Conservation (phyloP, 2,113 vertebrate genomes). For the Hiodon alosoides region DNA sequence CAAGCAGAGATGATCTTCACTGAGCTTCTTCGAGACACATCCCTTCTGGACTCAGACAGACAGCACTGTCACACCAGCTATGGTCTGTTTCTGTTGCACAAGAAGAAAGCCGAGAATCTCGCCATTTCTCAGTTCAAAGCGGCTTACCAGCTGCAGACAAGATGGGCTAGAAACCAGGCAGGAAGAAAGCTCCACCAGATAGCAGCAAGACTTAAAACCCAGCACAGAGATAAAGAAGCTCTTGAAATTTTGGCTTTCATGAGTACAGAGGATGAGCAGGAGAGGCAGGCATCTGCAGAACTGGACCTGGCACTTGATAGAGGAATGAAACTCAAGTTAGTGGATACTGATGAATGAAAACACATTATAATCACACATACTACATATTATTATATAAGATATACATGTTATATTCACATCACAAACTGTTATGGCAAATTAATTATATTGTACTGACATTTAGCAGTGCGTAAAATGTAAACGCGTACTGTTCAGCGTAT, state of each 20-base stretch:
- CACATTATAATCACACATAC: too few species aligned
- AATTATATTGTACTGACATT: too few species aligned
- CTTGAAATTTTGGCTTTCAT: constrained; percentile 33
- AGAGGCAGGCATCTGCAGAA: background rate
- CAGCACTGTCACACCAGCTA: constrained; percentile 25
- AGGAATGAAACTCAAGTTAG: too few species aligned
- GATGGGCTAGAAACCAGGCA: constrained; percentile 22
- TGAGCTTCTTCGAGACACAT: constrained; percentile 12
- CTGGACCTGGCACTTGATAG: too few species aligned
- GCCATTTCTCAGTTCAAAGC: constrained; percentile 32
- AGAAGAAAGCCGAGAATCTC: constrained; percentile 19
- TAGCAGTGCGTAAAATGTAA: too few species aligned
- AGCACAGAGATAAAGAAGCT: constrained; percentile 8
- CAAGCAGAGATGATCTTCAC: constrained; percentile 37
- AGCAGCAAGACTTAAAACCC: constrained; percentile 9
- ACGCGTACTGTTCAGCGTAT: too few species aligned
- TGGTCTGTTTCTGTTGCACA: constrained; percentile 29
- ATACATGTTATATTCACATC: too few species aligned
- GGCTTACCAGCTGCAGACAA: constrained; percentile 24
- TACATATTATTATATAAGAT: too few species aligned
- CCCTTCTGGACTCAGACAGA: constrained; percentile 22
- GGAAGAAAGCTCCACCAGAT: constrained; percentile 28
- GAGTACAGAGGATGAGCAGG: constrained; percentile 16
- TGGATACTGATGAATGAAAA: too few species aligned
- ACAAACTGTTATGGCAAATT: too few species aligned